phyloP scores from a whole-genome alignment of 2,888 invertebrate genomes.

The Sthenelais limicola region DNA sequence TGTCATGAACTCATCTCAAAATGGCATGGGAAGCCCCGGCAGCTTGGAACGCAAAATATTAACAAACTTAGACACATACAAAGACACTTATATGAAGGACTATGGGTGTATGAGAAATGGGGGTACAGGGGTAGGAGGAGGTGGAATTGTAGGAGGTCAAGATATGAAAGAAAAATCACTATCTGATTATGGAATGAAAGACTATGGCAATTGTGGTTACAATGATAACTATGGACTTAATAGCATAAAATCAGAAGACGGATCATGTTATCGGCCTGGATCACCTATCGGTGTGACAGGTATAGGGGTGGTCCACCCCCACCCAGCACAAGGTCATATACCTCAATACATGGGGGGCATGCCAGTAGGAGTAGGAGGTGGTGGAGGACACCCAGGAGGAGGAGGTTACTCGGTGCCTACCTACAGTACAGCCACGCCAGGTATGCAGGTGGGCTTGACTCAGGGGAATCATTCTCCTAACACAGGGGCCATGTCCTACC shows the following conservation, averaged over 20 bases:
- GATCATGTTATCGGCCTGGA: not conserved
- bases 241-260: not conserved
- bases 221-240: too few species aligned
- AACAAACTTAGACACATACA: conserved; percentile 25
- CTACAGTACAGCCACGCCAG: too few species aligned
- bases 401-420: not conserved
- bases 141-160: not conserved
- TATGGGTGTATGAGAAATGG: not conserved
- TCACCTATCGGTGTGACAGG: not conserved
- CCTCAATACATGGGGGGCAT: too few species aligned
- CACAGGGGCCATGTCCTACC: conserved; percentile 1
- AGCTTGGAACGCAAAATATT: conserved; percentile 26
- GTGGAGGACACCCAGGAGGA: conserved; percentile 7
- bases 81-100: conserved; percentile 7
- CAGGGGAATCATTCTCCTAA: not conserved
- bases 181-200: too few species aligned
- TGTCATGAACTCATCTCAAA: not conserved
- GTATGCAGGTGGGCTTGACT: not conserved
- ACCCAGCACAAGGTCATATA: not conserved
- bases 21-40: not conserved
- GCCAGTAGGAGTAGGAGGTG: too few species aligned
- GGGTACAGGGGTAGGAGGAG: not conserved
- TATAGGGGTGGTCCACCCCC: not conserved
- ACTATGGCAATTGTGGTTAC: not conserved
- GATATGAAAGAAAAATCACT: too few species aligned